phyloP scores from a whole-genome alignment of 2,888 invertebrate species.

The Eretmocerus hayati region DNA sequence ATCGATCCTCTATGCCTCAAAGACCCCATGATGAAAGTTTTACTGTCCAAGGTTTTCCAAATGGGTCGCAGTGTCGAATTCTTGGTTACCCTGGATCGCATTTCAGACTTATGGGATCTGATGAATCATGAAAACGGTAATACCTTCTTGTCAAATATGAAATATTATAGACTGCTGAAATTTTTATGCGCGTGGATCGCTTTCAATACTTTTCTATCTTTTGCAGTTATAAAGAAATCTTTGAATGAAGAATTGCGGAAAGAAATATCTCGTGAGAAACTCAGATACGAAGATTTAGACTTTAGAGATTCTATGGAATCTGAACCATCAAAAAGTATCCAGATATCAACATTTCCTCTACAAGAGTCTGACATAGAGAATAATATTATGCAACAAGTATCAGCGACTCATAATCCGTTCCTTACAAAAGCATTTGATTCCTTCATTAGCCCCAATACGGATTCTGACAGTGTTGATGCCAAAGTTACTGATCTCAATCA shows the following conservation, averaged over 20 bases:
- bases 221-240: constrained; percentile 31
- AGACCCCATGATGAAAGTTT: constrained; percentile 40
- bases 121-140: constrained; percentile 30
- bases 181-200: not conserved
- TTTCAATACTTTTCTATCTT: too few relatives aligned
- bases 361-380: constrained; percentile 30
- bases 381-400: constrained; percentile 35
- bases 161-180: too few relatives aligned
- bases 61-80: constrained; percentile 44
- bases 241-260: constrained; percentile 35
- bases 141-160: not conserved
- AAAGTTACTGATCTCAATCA: not conserved
- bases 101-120: constrained; percentile 40
- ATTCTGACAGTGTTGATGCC: constrained; percentile 28
- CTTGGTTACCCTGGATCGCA: constrained; percentile 39
- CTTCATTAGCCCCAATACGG: constrained; percentile 26
- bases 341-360: constrained; percentile 5
- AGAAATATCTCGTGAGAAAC: constrained; percentile 33
- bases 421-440: constrained; percentile 47
- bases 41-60: constrained; percentile 38
- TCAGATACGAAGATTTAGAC: constrained; percentile 28
- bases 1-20: constrained; percentile 28
- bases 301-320: constrained; percentile 24
- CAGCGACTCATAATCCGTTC: constrained; percentile 41
- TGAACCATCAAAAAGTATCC: constrained; percentile 9